A percentile compares a stretch with the other conserved stretches of the same genome.
Evolutionary conservation across 2,113 vertebrate species (phyloP).

Genomic region (Atherinomorus stipes): DNA sequence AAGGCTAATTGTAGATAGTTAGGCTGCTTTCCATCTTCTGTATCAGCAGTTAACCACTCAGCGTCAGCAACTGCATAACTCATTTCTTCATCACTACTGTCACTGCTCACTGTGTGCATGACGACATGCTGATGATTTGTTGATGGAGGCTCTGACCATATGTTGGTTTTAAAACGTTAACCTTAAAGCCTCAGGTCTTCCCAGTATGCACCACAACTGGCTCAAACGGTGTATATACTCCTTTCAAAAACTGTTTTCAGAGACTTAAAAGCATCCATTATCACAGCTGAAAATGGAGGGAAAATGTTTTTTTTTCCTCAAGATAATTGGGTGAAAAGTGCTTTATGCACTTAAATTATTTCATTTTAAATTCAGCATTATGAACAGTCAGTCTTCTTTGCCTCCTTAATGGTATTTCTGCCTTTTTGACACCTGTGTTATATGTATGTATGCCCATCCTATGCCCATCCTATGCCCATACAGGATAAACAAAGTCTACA

Average conservation of each 20-base stretch:
- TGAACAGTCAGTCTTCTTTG: no score
- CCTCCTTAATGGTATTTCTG: no score
- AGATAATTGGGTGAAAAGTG: no score
- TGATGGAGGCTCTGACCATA: constrained; percentile 23
- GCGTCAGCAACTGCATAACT: constrained; percentile 58
- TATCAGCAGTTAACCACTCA: constrained; percentile 66
- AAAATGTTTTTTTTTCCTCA: no score
- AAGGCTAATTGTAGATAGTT: constrained; percentile 59
- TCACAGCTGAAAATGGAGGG: neutral
- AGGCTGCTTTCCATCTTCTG: constrained; percentile 66
- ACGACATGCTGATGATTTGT: constrained; percentile 27
- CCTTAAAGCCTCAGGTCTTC: neutral
- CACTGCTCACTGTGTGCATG: constrained; percentile 64
- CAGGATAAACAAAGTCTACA: neutral
- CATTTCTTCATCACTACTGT: constrained; percentile 64
- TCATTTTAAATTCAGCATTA: no score
- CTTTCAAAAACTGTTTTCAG: neutral
- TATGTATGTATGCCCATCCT: neutral
- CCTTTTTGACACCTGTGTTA: neutral
- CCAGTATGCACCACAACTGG: neutral
- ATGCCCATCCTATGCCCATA: neutral
- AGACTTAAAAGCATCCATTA: no score
- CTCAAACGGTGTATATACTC: neutral
- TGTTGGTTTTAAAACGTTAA: constrained; percentile 3
- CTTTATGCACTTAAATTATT: no score